phyloP scores from a whole-genome alignment of 2,888 invertebrate species.

The Drosophila falleni region DNA sequence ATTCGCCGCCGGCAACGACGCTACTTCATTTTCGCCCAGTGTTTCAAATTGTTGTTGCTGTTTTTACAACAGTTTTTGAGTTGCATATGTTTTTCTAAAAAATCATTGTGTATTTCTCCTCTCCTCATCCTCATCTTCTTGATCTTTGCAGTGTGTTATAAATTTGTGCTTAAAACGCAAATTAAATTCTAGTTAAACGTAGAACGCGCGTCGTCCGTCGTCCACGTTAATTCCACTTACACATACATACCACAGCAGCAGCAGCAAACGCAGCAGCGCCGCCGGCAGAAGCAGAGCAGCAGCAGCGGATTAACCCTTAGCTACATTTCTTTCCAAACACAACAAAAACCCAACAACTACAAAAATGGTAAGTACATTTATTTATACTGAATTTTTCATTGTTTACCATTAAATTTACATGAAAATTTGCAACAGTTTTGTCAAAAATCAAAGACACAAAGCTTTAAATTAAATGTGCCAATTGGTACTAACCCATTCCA shows the following conservation, averaged over 20 bases:
- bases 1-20: slow-evolving; percentile 61
- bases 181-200: slow-evolving; percentile 57
- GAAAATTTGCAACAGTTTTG: slow-evolving; percentile 53
- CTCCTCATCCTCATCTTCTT: slow-evolving; percentile 54
- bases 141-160: slow-evolving; percentile 74
- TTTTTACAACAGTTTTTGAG: slow-evolving; percentile 19
- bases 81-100: slow-evolving; percentile 12
- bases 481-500: slow-evolving; percentile 25
- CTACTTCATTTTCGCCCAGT: slow-evolving; percentile 30
- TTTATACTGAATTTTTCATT: slow-evolving; percentile 19
- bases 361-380: slow-evolving; percentile 74
- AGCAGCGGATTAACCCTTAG: slow-evolving; percentile 79
- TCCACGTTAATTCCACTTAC: slow-evolving; percentile 73
- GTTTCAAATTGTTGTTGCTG: slow-evolving; percentile 37
- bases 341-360: slow-evolving; percentile 65
- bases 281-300: slow-evolving; percentile 45
- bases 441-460: slow-evolving; percentile 35
- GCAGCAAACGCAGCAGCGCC: slow-evolving; percentile 43
- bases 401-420: slow-evolving; percentile 60
- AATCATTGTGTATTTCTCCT: slow-evolving; percentile 44
- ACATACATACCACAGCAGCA: slow-evolving; percentile 67
- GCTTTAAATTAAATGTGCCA: slow-evolving; percentile 25
- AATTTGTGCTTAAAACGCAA: slow-evolving; percentile 60
- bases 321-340: slow-evolving; percentile 70
- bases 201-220: slow-evolving; percentile 65